Evolutionary conservation across 2,797 vertebrate genomes (phyloP).

Genomic region (Periparus ater): DNA sequence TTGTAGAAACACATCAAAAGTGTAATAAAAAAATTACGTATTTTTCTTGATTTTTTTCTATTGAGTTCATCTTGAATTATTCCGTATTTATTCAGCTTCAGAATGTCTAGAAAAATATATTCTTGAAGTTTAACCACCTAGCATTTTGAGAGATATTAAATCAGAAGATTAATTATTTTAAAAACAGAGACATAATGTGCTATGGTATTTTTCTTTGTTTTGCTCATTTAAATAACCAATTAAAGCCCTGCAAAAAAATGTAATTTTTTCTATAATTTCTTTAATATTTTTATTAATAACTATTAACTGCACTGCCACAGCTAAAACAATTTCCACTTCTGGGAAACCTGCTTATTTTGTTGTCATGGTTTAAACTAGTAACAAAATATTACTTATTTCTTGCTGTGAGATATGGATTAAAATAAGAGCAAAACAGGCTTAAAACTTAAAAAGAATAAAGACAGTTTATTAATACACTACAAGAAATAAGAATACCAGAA

Average conservation of each 20-base stretch:
- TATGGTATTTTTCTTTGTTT: not conserved
- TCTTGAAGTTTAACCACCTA: not conserved
- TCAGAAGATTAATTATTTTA: not conserved
- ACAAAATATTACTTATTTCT: too few relatives aligned
- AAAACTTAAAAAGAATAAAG: too few relatives aligned
- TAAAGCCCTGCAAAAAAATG: not conserved
- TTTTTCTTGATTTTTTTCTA: not conserved
- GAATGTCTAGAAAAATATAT: not conserved
- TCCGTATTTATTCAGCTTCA: not conserved
- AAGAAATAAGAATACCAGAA: too few relatives aligned
- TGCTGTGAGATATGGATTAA: too few relatives aligned
- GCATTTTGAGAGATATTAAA: not conserved
- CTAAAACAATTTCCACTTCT: not conserved
- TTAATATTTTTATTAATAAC: not conserved
- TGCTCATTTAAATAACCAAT: not conserved
- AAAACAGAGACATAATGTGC: not conserved
- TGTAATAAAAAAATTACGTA: not conserved
- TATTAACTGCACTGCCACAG: not conserved
- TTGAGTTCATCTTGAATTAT: not conserved
- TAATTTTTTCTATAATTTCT: not conserved
- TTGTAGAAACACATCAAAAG: not conserved
- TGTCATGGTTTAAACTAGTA: too few relatives aligned
- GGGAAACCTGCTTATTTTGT: not conserved
- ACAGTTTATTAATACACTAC: too few relatives aligned
- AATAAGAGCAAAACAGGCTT: too few relatives aligned